These are phyloP conservation scores for Autographa pulchrina DNA, from an alignment of 2,888 invertebrate species.

Conservation along the genomic window DNA sequence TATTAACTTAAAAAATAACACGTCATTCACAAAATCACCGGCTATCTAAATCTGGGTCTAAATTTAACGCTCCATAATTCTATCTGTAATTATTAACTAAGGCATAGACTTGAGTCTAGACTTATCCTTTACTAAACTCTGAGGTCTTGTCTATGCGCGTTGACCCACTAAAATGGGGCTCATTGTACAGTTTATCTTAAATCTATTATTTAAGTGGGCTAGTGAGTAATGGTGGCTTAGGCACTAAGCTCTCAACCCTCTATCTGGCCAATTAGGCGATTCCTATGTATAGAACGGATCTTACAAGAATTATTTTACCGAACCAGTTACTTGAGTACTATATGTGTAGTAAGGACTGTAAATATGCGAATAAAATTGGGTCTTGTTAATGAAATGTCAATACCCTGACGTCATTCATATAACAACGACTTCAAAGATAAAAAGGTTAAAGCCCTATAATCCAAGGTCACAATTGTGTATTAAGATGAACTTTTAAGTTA, in stretches of 20 bases:
- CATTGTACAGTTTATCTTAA: constrained; percentile 27
- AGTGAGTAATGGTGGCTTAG: constrained; percentile 12
- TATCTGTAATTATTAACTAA: background rate
- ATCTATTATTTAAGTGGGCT: constrained; percentile 29
- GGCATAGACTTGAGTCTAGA: background rate
- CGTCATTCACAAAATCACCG: no score
- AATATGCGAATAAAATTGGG: background rate
- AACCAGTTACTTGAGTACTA: background rate
- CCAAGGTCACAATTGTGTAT: background rate
- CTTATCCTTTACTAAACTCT: background rate
- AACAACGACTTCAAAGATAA: background rate
- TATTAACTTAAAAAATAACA: no score
- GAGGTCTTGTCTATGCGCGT: constrained; percentile 19
- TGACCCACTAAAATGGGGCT: constrained; percentile 21
- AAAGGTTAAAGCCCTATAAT: background rate
- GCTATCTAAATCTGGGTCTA: no score
- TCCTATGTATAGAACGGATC: background rate
- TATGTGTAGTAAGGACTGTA: background rate
- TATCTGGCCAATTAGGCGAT: background rate
- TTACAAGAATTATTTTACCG: background rate
- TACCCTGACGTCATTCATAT: no score
- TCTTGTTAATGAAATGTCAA: background rate
- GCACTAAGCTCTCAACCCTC: constrained; percentile 1
- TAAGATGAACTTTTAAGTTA: background rate
- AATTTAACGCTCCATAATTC: background rate